Evolutionary conservation across 2,888 invertebrate genomes (phyloP), one percentile per base, ranked within the genome.

Genomic region (Cephus nigrinus): DNA sequence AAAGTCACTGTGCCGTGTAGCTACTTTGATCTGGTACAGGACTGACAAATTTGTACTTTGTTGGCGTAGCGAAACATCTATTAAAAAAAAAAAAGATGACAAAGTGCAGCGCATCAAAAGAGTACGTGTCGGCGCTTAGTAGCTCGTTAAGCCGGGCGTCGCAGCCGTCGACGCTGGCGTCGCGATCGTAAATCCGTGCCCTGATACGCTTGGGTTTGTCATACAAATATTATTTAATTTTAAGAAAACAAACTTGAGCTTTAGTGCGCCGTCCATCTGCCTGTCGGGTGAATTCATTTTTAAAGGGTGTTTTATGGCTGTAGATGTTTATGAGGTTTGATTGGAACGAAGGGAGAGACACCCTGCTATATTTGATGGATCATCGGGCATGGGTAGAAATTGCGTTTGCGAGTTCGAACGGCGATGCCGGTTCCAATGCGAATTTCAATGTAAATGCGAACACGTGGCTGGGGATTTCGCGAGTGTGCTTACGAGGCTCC

Each of bases 61-160:
- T 71, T 32, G 31, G 71, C 31, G 71, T n/a, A 32, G 12, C 31
- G 71, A 32, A 71, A 32, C 71, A 69, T 12, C 71, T 32, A 71
- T 31, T 78, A 78, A 76, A 72, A 80, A 35, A 11, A 34, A 34
- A 35, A 35, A 84, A 82, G 82, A 83, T 82, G 83, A 82, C 81
- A 79, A 79, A 79, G 30, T 32, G 68, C 30, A 32, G 15, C 31
- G 30, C n/a, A 12, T 32, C 40, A 55, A 31, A 77, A 79, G 81
- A 75, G 79, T 77, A 75, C 77, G 80, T 80, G 76, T 78, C 80
- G 77, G 75, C 77, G 78, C 78, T 81, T 83, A 83, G 82, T 83
- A 82, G 82, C 83, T 83, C 83, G 83, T 83, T 82, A 82, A 83
- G 80, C 79, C 81, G 5, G 23, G 55, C 55, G 55, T 55, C 78